Percentiles rank a stretch among this genome's conserved stretches.
Conservation (phyloP, 2,113 vertebrate genomes). For the Phaetusa simplex region DNA sequence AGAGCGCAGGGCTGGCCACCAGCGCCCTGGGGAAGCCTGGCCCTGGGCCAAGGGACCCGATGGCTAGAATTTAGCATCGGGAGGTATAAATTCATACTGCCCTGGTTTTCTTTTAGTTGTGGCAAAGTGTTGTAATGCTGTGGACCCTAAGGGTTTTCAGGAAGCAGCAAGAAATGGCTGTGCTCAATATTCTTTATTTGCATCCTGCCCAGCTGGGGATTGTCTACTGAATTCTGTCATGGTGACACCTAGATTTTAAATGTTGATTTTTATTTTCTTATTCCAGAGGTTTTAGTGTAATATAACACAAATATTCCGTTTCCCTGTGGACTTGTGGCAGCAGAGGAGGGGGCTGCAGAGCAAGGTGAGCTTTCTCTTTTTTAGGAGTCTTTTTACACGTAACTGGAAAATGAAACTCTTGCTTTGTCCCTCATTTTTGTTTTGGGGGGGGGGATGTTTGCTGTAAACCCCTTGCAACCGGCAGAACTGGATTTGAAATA, state of each 20-base stretch:
- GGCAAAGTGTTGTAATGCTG: neutral
- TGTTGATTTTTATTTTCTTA: neutral
- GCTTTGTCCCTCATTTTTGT: neutral
- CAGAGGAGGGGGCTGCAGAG: neutral
- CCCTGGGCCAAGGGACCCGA: neutral
- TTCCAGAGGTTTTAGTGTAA: neutral
- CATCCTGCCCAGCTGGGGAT: neutral
- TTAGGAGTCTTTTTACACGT: neutral
- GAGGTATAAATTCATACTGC: neutral
- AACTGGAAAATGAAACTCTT: neutral
- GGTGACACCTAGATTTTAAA: neutral
- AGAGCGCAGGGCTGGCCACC: neutral
- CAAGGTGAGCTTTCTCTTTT: neutral
- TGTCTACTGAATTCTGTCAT: neutral
- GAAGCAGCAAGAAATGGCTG: neutral
- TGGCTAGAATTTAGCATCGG: neutral
- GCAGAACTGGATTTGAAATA: neutral
- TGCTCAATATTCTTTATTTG: neutral
- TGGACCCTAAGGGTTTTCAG: neutral
- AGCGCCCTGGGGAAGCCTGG: neutral
- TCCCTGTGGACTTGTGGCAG: neutral
- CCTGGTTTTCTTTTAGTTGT: neutral
- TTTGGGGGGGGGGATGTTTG: neutral
- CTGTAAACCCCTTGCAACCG: neutral
- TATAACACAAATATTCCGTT: neutral